Conservation (phyloP, 2,888 invertebrate genomes). For the Harpalus rubripes region DNA sequence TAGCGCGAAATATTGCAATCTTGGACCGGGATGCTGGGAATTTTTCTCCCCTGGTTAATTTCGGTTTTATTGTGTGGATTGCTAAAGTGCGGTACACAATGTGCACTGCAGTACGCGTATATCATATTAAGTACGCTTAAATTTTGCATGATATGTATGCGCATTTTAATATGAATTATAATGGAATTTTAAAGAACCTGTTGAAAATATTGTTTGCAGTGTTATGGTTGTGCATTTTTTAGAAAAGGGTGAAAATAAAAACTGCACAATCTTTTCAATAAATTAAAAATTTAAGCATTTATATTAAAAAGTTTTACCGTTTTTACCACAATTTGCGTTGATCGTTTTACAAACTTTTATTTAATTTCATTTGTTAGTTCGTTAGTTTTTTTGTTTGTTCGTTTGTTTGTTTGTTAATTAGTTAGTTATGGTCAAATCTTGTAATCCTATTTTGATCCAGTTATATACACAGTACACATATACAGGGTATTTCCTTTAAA, state of each 20-base stretch:
- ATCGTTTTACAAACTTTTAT: too few relatives aligned
- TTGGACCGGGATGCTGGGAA: slow-evolving; percentile 19
- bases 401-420: too few relatives aligned
- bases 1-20: slow-evolving; percentile 48
- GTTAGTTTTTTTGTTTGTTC: too few relatives aligned
- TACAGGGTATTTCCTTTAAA: too few relatives aligned
- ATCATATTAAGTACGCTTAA: neutral
- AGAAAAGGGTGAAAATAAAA: neutral
- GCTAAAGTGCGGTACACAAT: slow-evolving; percentile 8
- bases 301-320: too few relatives aligned
- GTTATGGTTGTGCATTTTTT: neutral
- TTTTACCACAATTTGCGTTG: too few relatives aligned
- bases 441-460: too few relatives aligned
- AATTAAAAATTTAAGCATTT: too few relatives aligned
- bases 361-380: too few relatives aligned
- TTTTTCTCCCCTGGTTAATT: slow-evolving; percentile 44
- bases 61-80: slow-evolving; percentile 12
- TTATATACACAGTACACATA: too few relatives aligned
- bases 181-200: neutral
- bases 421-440: too few relatives aligned
- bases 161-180: neutral
- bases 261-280: too few relatives aligned
- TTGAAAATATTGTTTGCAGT: neutral
- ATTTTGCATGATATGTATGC: neutral
- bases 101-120: neutral